These are phyloP conservation scores for Morpho helenor DNA, from an alignment of 2,888 invertebrate genomes.

Conservation along the genomic window DNA sequence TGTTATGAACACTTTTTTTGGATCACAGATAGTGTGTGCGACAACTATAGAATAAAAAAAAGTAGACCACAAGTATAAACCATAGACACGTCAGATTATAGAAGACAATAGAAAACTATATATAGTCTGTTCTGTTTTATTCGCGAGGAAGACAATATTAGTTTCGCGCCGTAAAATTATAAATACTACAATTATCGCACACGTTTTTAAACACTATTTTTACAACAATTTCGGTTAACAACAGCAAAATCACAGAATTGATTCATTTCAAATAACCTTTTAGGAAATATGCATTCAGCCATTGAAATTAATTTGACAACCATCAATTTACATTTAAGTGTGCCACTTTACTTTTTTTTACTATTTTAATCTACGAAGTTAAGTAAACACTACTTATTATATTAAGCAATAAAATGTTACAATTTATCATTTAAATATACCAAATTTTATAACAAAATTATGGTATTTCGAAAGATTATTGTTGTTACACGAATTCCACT, in stretches of 20 bases:
- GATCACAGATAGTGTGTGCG: conserved; percentile 20
- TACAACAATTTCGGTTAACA: conserved; percentile 24
- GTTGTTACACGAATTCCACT: no score
- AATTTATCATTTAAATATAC: no score
- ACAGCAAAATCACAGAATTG: conserved; percentile 24
- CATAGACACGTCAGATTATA: no score
- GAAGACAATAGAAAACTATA: no score
- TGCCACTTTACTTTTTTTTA: conserved; percentile 2
- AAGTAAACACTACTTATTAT: conserved; percentile 2
- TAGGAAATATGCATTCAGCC: background rate
- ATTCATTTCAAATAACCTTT: conserved; percentile 3
- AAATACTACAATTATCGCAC: conserved; percentile 13
- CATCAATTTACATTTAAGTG: conserved; percentile 1
- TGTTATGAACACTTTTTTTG: conserved; percentile 21
- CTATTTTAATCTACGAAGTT: background rate
- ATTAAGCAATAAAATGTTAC: background rate
- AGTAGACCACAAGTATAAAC: no score
- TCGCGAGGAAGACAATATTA: no score
- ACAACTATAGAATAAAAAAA: conserved; percentile 4
- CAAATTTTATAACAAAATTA: no score
- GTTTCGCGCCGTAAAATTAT: no score
- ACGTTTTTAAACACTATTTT: conserved; percentile 11
- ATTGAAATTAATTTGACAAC: background rate
- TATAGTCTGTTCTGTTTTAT: no score
- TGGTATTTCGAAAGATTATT: no score